Evolutionary conservation across 2,888 invertebrate genomes (phyloP), one percentile per base, ranked within the genome.

Genomic region (Athalia rosae): DNA sequence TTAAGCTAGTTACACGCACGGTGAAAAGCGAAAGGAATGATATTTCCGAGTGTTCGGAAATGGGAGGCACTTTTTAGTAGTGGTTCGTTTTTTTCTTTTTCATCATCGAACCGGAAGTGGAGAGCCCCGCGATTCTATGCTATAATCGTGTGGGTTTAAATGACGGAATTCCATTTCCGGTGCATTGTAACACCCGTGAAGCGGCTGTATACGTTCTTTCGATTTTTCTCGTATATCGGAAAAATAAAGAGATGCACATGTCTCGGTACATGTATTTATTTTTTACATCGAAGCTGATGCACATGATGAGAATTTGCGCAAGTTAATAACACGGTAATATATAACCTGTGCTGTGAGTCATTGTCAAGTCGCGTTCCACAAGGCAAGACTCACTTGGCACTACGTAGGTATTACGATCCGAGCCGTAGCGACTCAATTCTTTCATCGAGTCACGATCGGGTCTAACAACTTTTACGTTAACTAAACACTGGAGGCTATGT

Each of bases 321-420:
- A 28, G 28, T 28, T 28, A 28, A 28, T 28, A 28, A 28, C 28
- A 28, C 28, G 11, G 28, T n/a, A 56, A 53, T n/a, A 11, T 4
- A n/a, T n/a, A 48, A 8, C n/a, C 8, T 61, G 2, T 8, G 69
- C 13, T 45, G 58, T 56, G 71, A 71, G 41, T 56, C 71, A 71
- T 7, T 61, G 61, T 28, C 8, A 7, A 8, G 71, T 58, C 71
- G 71, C 71, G 71, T 71, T 71, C 71, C 71, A 71, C 45, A 50
- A 58, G 45, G 71, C 71, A 71, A 58, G 71, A 71, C 50, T 71
- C 71, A 71, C 71, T 53, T n/a, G 53, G 67, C 53, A 48, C 15
- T 6, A 9, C 48, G 53, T 67, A 15, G 50, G 28, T 50, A 45
- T 67, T 53, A 67, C 67, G 67, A 67, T 15, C 6, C 28, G 28